phyloP scores from a whole-genome alignment of 2,113 vertebrate species.

The Eonycteris spelaea region DNA sequence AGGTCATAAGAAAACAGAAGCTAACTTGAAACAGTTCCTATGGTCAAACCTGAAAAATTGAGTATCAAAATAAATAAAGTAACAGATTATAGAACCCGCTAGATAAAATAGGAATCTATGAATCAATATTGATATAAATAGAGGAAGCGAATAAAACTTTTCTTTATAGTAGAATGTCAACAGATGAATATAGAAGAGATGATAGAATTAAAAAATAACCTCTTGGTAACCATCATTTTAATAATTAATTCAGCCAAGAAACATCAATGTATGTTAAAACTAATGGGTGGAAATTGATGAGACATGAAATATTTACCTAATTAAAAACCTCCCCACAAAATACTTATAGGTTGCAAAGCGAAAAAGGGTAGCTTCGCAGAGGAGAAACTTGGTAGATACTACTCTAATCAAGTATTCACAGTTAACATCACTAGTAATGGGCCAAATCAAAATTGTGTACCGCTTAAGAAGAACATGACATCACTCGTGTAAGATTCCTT shows the following conservation, averaged over 20 bases:
- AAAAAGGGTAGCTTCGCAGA: not conserved
- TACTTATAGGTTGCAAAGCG: not conserved
- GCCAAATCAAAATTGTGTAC: not conserved
- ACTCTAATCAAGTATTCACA: not conserved
- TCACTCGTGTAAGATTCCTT: not conserved
- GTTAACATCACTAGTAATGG: not conserved
- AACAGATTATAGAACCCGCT: not conserved
- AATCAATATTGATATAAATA: not conserved
- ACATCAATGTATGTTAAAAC: not conserved
- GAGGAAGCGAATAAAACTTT: not conserved
- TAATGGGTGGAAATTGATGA: not conserved
- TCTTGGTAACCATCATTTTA: not conserved
- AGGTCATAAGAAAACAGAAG: not conserved
- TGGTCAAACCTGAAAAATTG: not conserved
- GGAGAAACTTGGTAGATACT: not conserved
- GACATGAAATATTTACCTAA: constrained; percentile 14
- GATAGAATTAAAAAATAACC: not conserved
- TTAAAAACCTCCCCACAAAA: constrained; percentile 27
- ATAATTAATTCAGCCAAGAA: constrained; percentile 45
- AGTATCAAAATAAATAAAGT: not conserved
- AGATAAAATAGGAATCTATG: not conserved
- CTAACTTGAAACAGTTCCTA: not conserved
- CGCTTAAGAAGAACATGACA: not conserved
- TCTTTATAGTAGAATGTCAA: not conserved
- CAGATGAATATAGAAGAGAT: not conserved